Conservation (phyloP, 2,797 vertebrate genomes). For the Macroramphosus scolopax region DNA sequence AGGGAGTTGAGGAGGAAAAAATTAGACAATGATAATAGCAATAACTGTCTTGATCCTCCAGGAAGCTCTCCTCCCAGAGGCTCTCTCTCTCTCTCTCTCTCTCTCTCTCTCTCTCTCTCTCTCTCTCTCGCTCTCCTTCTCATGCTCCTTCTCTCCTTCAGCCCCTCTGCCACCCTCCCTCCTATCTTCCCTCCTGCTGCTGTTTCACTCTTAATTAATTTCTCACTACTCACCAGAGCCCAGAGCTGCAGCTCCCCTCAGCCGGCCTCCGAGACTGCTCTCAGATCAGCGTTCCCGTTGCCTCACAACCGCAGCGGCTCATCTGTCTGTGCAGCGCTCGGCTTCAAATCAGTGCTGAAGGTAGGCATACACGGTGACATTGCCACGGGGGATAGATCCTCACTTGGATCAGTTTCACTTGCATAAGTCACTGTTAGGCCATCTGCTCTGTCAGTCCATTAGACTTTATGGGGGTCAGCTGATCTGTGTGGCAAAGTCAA, state of each 20-base stretch:
- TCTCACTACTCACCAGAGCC: constrained; percentile 78
- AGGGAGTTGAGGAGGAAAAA: constrained; percentile 43
- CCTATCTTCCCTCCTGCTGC: constrained; percentile 68
- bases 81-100: constrained; percentile 30
- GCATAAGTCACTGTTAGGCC: constrained; percentile 33
- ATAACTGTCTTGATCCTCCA: constrained; percentile 81
- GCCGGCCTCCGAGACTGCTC: constrained; percentile 55
- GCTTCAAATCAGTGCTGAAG: constrained; percentile 51
- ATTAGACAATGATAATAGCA: constrained; percentile 80
- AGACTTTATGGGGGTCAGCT: constrained; percentile 30
- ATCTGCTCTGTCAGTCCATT: constrained; percentile 27
- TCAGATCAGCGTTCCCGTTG: constrained; percentile 52
- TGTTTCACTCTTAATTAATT: constrained; percentile 83
- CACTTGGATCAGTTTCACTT: constrained; percentile 57
- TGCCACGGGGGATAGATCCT: constrained; percentile 41
- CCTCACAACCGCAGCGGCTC: constrained; percentile 51
- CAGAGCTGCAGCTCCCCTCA: constrained; percentile 66
- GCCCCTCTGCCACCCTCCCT: constrained; percentile 54
- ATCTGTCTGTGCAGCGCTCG: constrained; percentile 28
- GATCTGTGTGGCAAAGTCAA: constrained; percentile 44
- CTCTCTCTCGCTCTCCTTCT: constrained; percentile 35
- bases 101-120: constrained; percentile 41
- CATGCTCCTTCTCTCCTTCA: constrained; percentile 38
- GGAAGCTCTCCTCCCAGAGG: constrained; percentile 50
- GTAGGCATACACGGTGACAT: constrained; percentile 43